phyloP scores from a whole-genome alignment of 2,888 invertebrate species.

The Malthinus flaveolus region DNA sequence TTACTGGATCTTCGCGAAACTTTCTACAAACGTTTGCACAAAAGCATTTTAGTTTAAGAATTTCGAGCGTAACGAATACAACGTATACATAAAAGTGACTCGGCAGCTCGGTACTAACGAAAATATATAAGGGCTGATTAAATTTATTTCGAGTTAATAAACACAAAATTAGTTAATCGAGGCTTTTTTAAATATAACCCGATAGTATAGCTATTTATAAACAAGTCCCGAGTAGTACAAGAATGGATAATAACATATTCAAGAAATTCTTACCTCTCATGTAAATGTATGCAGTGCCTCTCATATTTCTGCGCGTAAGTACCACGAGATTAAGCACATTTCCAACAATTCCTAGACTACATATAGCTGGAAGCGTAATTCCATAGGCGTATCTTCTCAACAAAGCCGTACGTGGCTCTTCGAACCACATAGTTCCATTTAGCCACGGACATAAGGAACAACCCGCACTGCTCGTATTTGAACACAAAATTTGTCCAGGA shows the following conservation, averaged over 20 bases:
- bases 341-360: constrained; percentile 73
- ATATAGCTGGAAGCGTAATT: constrained; percentile 69
- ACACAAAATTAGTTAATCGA: no score
- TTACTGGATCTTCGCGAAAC: no score
- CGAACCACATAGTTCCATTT: constrained; percentile 47
- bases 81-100: no score
- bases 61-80: no score
- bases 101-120: no score
- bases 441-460: constrained; percentile 47
- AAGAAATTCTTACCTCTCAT: constrained; percentile 66
- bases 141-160: no score
- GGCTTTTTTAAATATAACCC: no score
- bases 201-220: no score
- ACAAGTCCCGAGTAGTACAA: not conserved
- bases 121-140: no score
- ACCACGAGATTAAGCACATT: constrained; percentile 79
- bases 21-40: no score
- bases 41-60: no score
- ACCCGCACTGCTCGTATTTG: constrained; percentile 44
- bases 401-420: constrained; percentile 64
- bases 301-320: constrained; percentile 74
- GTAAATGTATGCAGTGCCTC: constrained; percentile 79
- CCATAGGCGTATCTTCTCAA: constrained; percentile 67
- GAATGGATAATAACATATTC: constrained; percentile 2
- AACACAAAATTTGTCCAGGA: constrained; percentile 45